Base-by-base conservation (phyloP, 2,113 vertebrate species). In the Amphiprion percula region DNA sequence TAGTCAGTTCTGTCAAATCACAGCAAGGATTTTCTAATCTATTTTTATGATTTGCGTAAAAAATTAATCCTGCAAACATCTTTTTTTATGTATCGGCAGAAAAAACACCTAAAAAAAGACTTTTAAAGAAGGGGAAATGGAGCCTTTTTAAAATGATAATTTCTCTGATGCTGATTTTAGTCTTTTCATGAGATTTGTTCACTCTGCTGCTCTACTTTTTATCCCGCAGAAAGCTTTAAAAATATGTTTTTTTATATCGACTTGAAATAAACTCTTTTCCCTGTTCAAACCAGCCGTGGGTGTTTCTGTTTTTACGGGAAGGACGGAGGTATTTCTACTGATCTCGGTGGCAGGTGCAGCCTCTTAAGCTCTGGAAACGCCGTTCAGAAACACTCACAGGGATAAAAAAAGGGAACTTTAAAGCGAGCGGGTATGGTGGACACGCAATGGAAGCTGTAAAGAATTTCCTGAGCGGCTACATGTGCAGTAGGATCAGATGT, bases 391-490 rank as follows among this genome's bases (percentile, higher is more conserved):
- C 63, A 64, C 47, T 44, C 47, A 23, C 85, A 58, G 21, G 26
- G 15, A 3, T 52, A 44, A 44, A 91, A 96, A 96, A 85, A 2
- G 95, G 97, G 75, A 93, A 79, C 37, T 93, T 96, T 63, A 95
- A 96, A 15, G 94, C 96, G 0, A 97, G 95, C 96, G 83, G 93
- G 93, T 61, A 14, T n/a, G 56, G 50, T 26, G 44, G 46, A 69
- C 68, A 60, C 77, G 73, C 67, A 21, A 54, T 67, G 19, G 70
- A 37, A 82, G 74, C 85, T 56, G 77, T 79, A 11, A 87, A 84
- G 80, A 85, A 90, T 90, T 93, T 91, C 90, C 89, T 30, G 79
- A 70, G 58, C 17, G 19, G 39, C 67, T 74, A 37, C 88, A 80
- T 83, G 83, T 74, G 86, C 81, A 28, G 82, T 84, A 50, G 85